Percentiles rank a stretch among this genome's conserved stretches.
phyloP scores from a whole-genome alignment of 2,797 vertebrate genomes.

The Oophaga sylvatica region DNA sequence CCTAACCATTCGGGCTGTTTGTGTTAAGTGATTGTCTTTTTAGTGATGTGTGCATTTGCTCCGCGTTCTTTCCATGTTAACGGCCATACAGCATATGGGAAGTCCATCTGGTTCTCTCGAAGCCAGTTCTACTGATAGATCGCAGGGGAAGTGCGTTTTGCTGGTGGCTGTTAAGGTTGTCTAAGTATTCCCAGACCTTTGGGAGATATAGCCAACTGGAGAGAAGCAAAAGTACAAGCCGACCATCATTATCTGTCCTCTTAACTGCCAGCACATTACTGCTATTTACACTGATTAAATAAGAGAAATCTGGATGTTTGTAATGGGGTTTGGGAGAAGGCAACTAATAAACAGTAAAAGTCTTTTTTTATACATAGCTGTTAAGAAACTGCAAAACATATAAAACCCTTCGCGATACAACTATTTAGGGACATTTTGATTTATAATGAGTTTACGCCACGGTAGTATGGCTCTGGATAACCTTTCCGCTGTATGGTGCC shows the following conservation, averaged over 20 bases:
- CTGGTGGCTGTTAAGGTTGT: conserved; percentile 10
- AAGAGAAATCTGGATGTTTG: neutral
- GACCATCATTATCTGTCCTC: conserved; percentile 22
- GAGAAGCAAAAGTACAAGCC: neutral
- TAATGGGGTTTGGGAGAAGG: neutral
- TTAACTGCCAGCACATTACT: neutral
- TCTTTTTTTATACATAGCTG: neutral
- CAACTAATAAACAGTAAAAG: neutral
- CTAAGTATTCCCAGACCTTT: neutral
- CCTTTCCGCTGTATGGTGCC: neutral
- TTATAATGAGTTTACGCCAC: neutral
- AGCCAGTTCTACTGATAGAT: neutral
- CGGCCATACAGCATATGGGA: conserved; percentile 27
- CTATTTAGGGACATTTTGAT: neutral
- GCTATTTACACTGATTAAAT: conserved; percentile 6
- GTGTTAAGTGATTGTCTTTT: conserved; percentile 6
- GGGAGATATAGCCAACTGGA: neutral
- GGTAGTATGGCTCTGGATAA: neutral
- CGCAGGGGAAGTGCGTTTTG: neutral
- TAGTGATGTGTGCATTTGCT: neutral
- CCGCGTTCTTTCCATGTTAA: neutral
- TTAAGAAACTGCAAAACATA: neutral
- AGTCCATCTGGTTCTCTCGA: conserved; percentile 1
- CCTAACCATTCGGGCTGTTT: neutral
- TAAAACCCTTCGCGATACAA: neutral